Evolutionary conservation across 2,888 invertebrate species (phyloP).

Genomic region (Cosmia trapezina): DNA sequence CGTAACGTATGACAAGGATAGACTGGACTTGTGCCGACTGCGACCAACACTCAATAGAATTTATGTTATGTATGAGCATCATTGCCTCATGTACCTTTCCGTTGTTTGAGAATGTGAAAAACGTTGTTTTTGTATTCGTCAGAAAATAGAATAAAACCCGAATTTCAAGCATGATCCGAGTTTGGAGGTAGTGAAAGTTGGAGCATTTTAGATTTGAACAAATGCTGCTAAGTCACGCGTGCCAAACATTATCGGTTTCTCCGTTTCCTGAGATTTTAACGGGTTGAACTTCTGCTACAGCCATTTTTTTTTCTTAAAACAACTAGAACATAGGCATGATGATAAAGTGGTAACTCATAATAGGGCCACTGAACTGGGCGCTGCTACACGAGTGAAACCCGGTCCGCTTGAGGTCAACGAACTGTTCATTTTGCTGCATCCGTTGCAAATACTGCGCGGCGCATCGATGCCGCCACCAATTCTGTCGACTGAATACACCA

Average conservation of each 20-base stretch:
- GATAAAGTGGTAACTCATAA: slow-evolving; percentile 76
- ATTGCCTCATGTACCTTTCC: slow-evolving; percentile 31
- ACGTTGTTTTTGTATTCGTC: slow-evolving; percentile 12
- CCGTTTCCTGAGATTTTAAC: background rate
- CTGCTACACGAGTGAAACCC: slow-evolving; percentile 89
- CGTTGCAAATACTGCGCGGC: slow-evolving; percentile 89
- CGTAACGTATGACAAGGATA: slow-evolving; percentile 60
- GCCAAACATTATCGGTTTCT: slow-evolving; percentile 14
- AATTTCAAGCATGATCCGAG: slow-evolving; percentile 12
- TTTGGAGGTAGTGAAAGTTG: slow-evolving; percentile 51
- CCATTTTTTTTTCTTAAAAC: slow-evolving; percentile 18
- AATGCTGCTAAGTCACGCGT: slow-evolving; percentile 40
- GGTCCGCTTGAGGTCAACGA: slow-evolving; percentile 87
- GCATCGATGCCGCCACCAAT: slow-evolving; percentile 86
- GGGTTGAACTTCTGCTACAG: background rate
- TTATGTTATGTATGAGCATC: slow-evolving; percentile 55
- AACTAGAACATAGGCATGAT: slow-evolving; percentile 75
- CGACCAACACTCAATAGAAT: slow-evolving; percentile 48
- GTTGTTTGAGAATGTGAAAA: slow-evolving; percentile 27
- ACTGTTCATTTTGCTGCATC: slow-evolving; percentile 90
- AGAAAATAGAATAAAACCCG: slow-evolving; percentile 17
- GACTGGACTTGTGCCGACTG: slow-evolving; percentile 46
- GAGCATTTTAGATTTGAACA: slow-evolving; percentile 21
- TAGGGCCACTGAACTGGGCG: slow-evolving; percentile 88
- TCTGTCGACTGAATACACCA: slow-evolving; percentile 82